Conservation (phyloP, 2,113 vertebrate species). For the Piprites chloris region DNA sequence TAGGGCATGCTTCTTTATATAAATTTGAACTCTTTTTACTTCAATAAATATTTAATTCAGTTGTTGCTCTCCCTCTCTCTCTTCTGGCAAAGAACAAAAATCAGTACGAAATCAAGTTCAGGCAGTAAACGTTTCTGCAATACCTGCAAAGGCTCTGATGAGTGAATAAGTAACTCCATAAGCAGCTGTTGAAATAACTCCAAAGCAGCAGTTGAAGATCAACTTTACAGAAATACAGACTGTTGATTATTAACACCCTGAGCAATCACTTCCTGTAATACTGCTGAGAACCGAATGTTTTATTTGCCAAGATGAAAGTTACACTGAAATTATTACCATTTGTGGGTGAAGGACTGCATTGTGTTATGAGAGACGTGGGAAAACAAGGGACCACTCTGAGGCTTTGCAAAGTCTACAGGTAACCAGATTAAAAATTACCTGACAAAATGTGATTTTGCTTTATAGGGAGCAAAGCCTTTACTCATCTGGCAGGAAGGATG, state of each 20-base stretch:
- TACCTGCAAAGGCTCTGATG: not conserved
- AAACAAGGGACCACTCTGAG: not conserved
- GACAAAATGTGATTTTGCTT: not conserved
- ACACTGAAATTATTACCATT: not conserved
- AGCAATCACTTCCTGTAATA: not conserved
- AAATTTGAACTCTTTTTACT: not conserved
- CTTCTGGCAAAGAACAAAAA: not conserved
- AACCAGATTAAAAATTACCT: not conserved
- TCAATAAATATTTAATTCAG: not conserved
- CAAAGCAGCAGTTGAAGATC: not conserved
- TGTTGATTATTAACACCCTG: not conserved
- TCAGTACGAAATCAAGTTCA: not conserved
- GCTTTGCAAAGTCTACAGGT: not conserved
- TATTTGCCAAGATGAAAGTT: not conserved
- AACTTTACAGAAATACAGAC: not conserved
- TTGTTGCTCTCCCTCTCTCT: not conserved
- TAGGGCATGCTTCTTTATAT: not conserved
- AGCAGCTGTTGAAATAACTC: not conserved
- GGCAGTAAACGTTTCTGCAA: not conserved
- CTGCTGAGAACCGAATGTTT: not conserved
- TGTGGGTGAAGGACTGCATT: not conserved
- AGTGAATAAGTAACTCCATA: not conserved
- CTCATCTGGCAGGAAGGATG: not conserved
- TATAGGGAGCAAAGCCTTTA: not conserved
- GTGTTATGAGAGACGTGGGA: accelerated